phyloP scores from a whole-genome alignment of 2,113 vertebrate species.

The Dasyurus viverrinus region DNA sequence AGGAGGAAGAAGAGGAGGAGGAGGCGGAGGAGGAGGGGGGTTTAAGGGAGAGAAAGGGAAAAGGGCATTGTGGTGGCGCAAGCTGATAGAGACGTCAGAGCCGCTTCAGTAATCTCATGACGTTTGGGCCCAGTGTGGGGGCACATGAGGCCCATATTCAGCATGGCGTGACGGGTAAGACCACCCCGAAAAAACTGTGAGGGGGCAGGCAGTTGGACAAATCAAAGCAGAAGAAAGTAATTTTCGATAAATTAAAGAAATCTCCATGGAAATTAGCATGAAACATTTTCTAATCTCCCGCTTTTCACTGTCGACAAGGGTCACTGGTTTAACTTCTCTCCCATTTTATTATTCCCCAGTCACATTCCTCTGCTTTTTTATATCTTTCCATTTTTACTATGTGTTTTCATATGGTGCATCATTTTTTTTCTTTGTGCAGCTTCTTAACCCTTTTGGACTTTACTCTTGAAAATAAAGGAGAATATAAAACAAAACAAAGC shows the following conservation, averaged over 20 bases:
- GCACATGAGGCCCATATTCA: conserved; percentile 87
- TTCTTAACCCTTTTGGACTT: conserved; percentile 78
- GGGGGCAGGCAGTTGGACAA: conserved; percentile 89
- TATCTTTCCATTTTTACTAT: conserved; percentile 76
- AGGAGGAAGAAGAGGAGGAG: conserved; percentile 62
- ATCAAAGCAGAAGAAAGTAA: conserved; percentile 95
- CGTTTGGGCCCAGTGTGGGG: conserved; percentile 91
- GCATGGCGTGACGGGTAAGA: conserved; percentile 91
- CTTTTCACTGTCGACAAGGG: conserved; percentile 96
- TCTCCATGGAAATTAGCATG: conserved; percentile 99
- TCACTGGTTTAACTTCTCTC: conserved; percentile 94
- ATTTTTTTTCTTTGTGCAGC: conserved; percentile 70
- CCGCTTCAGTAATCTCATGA: conserved; percentile 93
- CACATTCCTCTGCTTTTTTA: conserved; percentile 85
- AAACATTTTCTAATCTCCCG: conserved; percentile 98
- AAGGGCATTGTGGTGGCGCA: conserved; percentile 86
- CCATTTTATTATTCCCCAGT: conserved; percentile 89
- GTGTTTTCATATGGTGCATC: conserved; percentile 71
- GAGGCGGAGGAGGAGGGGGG: background rate
- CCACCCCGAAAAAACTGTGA: conserved; percentile 91
- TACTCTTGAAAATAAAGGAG: background rate
- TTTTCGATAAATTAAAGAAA: conserved; percentile 99
- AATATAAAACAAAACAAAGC: background rate
- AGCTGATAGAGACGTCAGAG: conserved; percentile 96
- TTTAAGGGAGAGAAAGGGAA: background rate